These are phyloP conservation scores for Polydrusus cervinus DNA, from an alignment of 2,888 invertebrate species.

Conservation along the genomic window DNA sequence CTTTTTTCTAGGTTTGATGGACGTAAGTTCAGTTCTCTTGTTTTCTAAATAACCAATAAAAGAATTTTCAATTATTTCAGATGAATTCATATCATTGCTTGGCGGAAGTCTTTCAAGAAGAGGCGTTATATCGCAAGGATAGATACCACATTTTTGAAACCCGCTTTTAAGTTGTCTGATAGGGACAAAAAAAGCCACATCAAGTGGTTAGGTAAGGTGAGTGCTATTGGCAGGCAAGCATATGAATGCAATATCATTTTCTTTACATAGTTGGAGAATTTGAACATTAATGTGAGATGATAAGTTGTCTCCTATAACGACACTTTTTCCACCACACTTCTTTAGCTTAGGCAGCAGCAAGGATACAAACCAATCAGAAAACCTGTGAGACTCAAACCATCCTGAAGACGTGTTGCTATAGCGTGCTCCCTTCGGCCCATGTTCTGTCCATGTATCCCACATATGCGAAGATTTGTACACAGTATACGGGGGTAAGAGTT, in stretches of 20 bases:
- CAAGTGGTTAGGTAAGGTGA: background rate
- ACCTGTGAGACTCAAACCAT: conserved; percentile 56
- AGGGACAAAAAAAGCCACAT: background rate
- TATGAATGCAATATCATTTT: background rate
- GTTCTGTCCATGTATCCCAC: conserved; percentile 63
- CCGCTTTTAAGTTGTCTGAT: background rate
- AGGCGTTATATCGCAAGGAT: conserved; percentile 1
- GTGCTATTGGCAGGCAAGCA: background rate
- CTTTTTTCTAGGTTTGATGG: background rate
- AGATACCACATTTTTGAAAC: conserved; percentile 3
- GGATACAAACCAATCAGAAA: conserved; percentile 44
- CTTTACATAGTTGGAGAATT: no score
- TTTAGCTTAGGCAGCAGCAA: conserved; percentile 29
- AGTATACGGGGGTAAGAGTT: no score
- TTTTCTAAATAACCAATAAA: background rate
- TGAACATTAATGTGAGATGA: no score
- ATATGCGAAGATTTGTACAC: conserved; percentile 57
- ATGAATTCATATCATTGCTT: background rate
- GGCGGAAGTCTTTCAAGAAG: conserved; percentile 5
- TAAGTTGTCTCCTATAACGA: no score
- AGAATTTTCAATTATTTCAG: background rate
- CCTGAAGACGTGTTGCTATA: conserved; percentile 59
- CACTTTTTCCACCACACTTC: conserved; percentile 48
- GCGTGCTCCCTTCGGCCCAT: conserved; percentile 55
- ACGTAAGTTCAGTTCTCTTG: background rate